Evolutionary conservation across 2,797 vertebrate genomes (phyloP).

Genomic region (Rhynchonycteris naso): DNA sequence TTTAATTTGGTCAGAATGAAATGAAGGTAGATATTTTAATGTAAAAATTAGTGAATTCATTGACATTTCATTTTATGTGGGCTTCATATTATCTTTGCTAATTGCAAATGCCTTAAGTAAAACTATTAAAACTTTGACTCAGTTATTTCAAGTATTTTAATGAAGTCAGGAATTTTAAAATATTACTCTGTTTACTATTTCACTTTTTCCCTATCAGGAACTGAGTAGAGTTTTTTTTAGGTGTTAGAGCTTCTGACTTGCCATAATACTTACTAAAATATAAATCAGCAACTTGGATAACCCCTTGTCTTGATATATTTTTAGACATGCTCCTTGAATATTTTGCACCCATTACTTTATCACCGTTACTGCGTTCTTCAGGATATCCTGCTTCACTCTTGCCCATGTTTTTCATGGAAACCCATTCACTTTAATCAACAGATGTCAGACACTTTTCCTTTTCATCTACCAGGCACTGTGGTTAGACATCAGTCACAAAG

Average conservation of each 20-base stretch:
- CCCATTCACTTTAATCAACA: not conserved
- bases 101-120: not conserved
- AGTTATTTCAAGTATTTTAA: not conserved
- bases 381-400: not conserved
- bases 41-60: not conserved
- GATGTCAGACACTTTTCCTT: not conserved
- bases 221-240: slow-evolving; percentile 13
- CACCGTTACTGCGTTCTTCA: slow-evolving; percentile 35
- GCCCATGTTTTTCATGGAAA: slow-evolving; percentile 21
- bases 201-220: not conserved
- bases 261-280: not conserved
- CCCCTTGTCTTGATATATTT: slow-evolving; percentile 18
- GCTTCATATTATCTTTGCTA: not conserved
- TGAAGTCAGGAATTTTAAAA: slow-evolving; percentile 39
- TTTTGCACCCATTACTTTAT: slow-evolving; percentile 25
- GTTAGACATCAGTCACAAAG: not conserved
- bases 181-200: not conserved
- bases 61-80: not conserved
- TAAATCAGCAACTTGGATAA: not conserved
- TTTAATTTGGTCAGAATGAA: slow-evolving; percentile 46
- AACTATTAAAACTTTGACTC: not conserved
- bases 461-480: not conserved
- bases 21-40: slow-evolving; percentile 1
- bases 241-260: not conserved
- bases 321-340: not conserved